phyloP scores from a whole-genome alignment of 1,140 invertebrate genomes.

The Proctacanthus coquilletti region DNA sequence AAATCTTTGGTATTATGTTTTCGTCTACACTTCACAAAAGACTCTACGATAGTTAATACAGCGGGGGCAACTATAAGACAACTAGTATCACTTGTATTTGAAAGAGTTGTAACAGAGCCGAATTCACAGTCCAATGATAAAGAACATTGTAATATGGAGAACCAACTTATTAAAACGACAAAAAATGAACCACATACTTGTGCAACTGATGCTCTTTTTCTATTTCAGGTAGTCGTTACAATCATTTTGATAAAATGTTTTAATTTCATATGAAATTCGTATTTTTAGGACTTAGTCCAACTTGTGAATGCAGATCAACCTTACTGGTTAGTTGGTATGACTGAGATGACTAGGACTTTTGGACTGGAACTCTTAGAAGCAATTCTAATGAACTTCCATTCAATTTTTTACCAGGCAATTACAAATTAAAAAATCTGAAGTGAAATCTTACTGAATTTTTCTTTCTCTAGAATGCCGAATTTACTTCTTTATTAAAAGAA shows the following conservation, averaged over 20 bases:
- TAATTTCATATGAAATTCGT: conserved; percentile 7
- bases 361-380: conserved; percentile 90
- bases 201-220: conserved; percentile 86
- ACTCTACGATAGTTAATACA: conserved; percentile 90
- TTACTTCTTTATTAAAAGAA: conserved; percentile 89
- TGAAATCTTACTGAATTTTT: no score
- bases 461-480: conserved; percentile 73
- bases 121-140: no score
- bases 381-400: conserved; percentile 78
- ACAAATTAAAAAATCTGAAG: no score
- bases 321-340: conserved; percentile 85
- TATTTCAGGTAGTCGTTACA: conserved; percentile 63
- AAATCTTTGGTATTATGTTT: conserved; percentile 95
- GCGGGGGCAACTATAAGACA: conserved; percentile 94
- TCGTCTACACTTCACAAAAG: conserved; percentile 72
- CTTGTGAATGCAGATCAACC: conserved; percentile 93
- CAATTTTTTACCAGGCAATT: conserved; percentile 78
- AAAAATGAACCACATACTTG: conserved; percentile 66
- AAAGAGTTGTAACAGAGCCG: conserved; percentile 64
- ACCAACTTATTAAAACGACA: no score
- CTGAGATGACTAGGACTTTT: conserved; percentile 94
- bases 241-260: conserved; percentile 3
- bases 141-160: conserved; percentile 29
- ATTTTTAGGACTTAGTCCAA: conserved; percentile 75
- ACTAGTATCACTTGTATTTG: conserved; percentile 91